phyloP scores from a whole-genome alignment of 2,797 vertebrate species.

The Smutsia temminckii region DNA sequence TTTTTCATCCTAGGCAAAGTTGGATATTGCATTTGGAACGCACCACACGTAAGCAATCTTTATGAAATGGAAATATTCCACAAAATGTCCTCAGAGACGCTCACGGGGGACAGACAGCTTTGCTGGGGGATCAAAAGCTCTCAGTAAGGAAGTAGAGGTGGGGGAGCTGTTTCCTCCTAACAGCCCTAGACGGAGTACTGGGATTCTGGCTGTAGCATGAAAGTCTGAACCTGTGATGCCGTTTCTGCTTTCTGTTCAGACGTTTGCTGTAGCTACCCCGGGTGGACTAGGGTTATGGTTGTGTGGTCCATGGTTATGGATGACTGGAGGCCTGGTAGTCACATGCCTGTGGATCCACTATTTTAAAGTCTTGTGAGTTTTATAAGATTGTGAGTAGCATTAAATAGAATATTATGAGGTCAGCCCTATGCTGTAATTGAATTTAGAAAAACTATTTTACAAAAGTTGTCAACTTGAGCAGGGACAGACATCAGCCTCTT shows the following conservation, averaged over 20 bases:
- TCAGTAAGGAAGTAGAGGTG: background rate
- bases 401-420: background rate
- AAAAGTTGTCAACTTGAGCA: background rate
- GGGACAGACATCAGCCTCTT: too few species aligned
- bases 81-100: background rate
- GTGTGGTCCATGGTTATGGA: background rate
- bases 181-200: background rate
- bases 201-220: background rate
- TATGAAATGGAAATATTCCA: background rate
- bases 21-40: constrained; percentile 98
- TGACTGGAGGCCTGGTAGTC: background rate
- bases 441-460: background rate
- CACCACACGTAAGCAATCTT: constrained; percentile 95
- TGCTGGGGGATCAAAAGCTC: rapidly evolving
- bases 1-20: constrained; percentile 91
- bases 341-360: background rate
- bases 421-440: background rate
- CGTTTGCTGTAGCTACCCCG: rapidly evolving
- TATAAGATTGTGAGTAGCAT: background rate
- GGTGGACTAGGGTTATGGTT: background rate
- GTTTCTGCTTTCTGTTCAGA: background rate
- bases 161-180: background rate
- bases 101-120: background rate
- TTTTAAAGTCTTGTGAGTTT: background rate
- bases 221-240: background rate